These are phyloP conservation scores for Epinotia bilunana DNA, from an alignment of 2,888 invertebrate species.

Conservation along the genomic window DNA sequence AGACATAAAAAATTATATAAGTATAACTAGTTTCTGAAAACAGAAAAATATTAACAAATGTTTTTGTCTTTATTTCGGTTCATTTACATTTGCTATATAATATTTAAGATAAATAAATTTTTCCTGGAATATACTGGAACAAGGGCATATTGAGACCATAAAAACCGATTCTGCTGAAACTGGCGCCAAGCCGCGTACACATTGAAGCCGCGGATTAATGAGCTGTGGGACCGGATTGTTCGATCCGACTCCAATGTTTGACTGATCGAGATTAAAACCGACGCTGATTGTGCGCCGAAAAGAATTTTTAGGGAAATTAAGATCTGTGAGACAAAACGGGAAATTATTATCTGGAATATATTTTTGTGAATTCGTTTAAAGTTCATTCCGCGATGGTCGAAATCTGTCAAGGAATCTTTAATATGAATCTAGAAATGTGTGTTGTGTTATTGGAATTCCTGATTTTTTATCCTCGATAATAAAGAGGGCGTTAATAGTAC, in stretches of 20 bases:
- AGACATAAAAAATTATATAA: too few species aligned
- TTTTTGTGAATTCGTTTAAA: background rate
- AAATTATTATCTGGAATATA: background rate
- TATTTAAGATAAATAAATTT: too few species aligned
- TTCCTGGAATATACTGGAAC: too few species aligned
- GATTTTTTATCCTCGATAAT: background rate
- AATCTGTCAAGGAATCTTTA: background rate
- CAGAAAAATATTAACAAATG: too few species aligned
- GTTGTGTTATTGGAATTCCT: background rate
- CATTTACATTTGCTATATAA: too few species aligned
- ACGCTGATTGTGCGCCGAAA: conserved; percentile 14
- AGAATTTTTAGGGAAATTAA: conserved; percentile 1
- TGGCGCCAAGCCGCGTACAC: conserved; percentile 42
- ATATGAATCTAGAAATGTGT: background rate
- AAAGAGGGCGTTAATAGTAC: too few species aligned
- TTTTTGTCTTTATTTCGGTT: too few species aligned
- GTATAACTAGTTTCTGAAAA: too few species aligned
- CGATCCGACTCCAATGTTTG: conserved; percentile 50
- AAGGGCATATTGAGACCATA: too few species aligned
- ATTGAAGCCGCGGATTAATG: conserved; percentile 54
- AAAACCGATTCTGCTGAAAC: background rate
- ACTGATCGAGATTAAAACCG: conserved; percentile 52
- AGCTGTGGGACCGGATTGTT: conserved; percentile 48
- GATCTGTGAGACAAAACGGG: conserved; percentile 3
- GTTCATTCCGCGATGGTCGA: background rate